Conservation (phyloP, 2,113 vertebrate species). For the Zootoca vivipara region DNA sequence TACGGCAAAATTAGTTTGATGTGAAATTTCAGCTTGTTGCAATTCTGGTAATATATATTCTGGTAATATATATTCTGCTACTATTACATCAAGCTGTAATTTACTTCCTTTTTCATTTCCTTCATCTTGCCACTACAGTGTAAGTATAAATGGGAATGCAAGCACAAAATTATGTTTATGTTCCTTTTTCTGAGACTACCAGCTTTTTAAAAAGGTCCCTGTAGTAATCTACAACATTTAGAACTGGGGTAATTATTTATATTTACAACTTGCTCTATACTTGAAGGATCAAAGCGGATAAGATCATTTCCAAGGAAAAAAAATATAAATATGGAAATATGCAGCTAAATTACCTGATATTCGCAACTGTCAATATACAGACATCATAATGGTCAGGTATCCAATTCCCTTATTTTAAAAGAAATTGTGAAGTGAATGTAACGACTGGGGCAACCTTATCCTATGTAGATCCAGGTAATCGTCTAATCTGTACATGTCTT, state of each 20-base stretch:
- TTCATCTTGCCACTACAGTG: not conserved
- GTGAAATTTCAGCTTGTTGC: conserved; percentile 16
- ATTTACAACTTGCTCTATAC: conserved; percentile 8
- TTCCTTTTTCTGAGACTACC: not conserved
- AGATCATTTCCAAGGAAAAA: not conserved
- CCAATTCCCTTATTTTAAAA: not conserved
- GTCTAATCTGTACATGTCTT: not conserved
- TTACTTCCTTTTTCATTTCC: not conserved
- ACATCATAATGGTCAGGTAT: not conserved
- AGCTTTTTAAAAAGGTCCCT: not conserved
- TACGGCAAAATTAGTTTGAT: conserved; percentile 10
- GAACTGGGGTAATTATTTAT: conserved; percentile 1
- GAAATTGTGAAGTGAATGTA: conserved; percentile 1
- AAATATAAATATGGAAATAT: not conserved
- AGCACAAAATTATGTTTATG: conserved; percentile 18
- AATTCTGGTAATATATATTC: conserved; percentile 18
- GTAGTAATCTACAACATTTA: not conserved
- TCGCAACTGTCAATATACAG: not conserved
- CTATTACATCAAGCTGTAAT: conserved; percentile 4
- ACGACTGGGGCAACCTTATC: not conserved
- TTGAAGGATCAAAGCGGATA: not conserved
- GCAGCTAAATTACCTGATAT: not conserved
- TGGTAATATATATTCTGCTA: conserved; percentile 13
- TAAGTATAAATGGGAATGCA: not conserved
- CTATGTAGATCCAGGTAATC: not conserved